Evolutionary conservation across 2,797 vertebrate genomes (phyloP), one percentile per base, ranked within the genome.

Genomic region (Hephaestus fuliginosus): DNA sequence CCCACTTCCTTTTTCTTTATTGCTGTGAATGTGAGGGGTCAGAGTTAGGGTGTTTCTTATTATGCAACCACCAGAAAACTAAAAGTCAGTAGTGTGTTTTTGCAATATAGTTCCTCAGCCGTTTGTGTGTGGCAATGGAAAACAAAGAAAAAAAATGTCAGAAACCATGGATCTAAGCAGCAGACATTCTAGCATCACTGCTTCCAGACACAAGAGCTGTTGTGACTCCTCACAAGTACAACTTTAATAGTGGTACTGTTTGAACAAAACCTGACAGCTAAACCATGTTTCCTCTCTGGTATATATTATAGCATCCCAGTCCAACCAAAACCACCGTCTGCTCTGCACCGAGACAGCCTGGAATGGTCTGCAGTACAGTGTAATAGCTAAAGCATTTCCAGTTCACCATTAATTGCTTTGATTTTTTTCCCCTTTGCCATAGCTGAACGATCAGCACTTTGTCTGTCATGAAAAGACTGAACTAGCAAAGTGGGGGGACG

Each of bases 311-410:
- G 36, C 46, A 25, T 81, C 69, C 66, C 67, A 83, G 64, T 77
- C 64, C 56, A 53, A 82, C 80, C 63, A 72, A 88, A 90, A 80
- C 81, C 67, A 76, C 79, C 63, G 74, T 85, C 62, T 85, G 52
- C 43, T 69, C 22, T 4, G 3, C 30, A 28, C 52, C 75, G 71
- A 51, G 18, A 61, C 18, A 44, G 30, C 1, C 55, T 82, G 60
- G 22, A 84, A 82, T 28, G 8, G 63, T 83, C 46, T 65, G 49
- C 11, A 55, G 52, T 11, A 51, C 41, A 66, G 4, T 71, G 41
- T 83, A 75, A 84, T 76, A 43, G n/a, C 69, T 41, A 52, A 92
- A 85, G 66, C 56, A 84, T 88, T 88, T 92, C 57, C 56, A 82
- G 44, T 63, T 70, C 60, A 87, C 30, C 67, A 78, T 79, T 73